Base-by-base conservation (phyloP, 2,113 vertebrate genomes). In the Dissostichus mawsoni region DNA sequence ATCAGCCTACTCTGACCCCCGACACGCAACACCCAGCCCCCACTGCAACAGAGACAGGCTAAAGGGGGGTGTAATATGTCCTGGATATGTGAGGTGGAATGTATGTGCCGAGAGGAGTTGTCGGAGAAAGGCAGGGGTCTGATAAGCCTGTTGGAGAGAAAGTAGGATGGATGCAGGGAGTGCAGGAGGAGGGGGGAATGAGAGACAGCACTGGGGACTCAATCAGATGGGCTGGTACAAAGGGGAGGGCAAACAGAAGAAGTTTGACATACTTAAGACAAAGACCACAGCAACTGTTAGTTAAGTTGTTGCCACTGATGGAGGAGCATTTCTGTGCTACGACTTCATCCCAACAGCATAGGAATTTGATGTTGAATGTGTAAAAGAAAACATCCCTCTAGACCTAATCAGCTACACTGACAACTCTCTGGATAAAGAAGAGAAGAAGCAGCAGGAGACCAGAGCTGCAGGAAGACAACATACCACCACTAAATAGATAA, bases 101-200 rank as follows among this genome's bases (percentile, higher is more conserved):
- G 84, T 62, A 29, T 87, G 71, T 18, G 78, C 58, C 64, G 29
- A 85, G 84, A 70, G 85, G 78, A 89, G 86, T 53, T 71, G 80
- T 61, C 71, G 82, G 80, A 87, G 84, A 41, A 74, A 74, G 52
- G 74, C 33, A 33, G 76, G 51, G 73, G 78, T 67, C 66, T 68
- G 90, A 91, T 91, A 92, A 93, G 85, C 59, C 80, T 79, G 67
- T 80, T 89, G 91, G 88, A 84, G 88, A 45, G 82, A 87, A 79
- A 87, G 78, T 73, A 78, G 71, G 83, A 80, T 85, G 80, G 82
- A 85, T 78, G 68, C 72, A 76, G 67, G 69, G 83, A 78, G 74
- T 1, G 25, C 16, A 52, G 68, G 70, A 78, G 85, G 84, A 78
- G 81, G 81, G 81, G 69, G 63, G 62, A 57, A 36, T 13, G 61